These are phyloP conservation scores for Pseudoatta argentina DNA, from an alignment of 1,140 invertebrate genomes.

Conservation along the genomic window DNA sequence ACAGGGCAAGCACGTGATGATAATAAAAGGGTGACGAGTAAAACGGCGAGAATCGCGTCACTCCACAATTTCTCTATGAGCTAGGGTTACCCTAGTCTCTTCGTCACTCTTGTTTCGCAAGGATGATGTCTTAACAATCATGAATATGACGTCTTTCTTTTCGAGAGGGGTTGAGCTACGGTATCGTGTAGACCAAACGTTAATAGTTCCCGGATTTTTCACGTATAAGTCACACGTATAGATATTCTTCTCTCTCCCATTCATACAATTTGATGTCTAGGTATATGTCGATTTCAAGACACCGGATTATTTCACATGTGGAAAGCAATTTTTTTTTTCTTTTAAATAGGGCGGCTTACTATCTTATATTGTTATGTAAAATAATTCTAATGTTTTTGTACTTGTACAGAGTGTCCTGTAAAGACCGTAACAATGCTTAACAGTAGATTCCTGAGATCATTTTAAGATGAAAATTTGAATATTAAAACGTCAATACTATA, in stretches of 20 bases:
- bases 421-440: no score
- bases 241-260: constrained; percentile 11
- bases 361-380: constrained; percentile 34
- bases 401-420: neutral
- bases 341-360: constrained; percentile 14
- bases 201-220: constrained; percentile 66
- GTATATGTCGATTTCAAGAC: neutral
- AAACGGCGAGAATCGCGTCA: constrained; percentile 43
- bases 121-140: constrained; percentile 81
- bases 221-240: constrained; percentile 43
- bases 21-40: constrained; percentile 48
- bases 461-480: no score
- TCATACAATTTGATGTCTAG: neutral
- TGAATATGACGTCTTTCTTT: constrained; percentile 78
- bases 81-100: constrained; percentile 49
- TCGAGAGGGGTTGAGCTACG: constrained; percentile 71
- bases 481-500: no score
- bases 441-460: no score
- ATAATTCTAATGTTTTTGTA: constrained; percentile 32
- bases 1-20: constrained; percentile 45
- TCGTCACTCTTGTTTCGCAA: constrained; percentile 72
- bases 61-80: constrained; percentile 39
- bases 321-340: constrained; percentile 21
- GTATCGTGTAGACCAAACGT: constrained; percentile 65
- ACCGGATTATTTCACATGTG: constrained; percentile 17